Evolutionary conservation across 2,888 invertebrate genomes (phyloP).

Genomic region (Campoplex nolae): DNA sequence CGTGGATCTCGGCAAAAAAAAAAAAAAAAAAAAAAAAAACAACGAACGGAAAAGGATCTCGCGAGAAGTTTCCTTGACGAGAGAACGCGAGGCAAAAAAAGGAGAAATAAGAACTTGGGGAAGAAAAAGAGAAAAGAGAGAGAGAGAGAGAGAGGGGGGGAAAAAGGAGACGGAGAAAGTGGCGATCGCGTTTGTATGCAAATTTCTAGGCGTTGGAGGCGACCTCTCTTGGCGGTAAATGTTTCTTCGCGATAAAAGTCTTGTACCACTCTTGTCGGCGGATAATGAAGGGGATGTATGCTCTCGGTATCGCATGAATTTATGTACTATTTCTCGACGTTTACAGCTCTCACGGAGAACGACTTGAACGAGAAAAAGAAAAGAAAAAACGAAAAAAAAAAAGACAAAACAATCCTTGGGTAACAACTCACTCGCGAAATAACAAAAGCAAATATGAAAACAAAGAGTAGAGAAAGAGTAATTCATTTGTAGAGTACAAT

Average conservation of each 20-base stretch:
- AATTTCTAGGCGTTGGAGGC: slow-evolving; percentile 71
- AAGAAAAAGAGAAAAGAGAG: slow-evolving; percentile 63
- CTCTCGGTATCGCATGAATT: slow-evolving; percentile 76
- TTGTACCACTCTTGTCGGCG: slow-evolving; percentile 71
- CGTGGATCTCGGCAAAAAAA: slow-evolving; percentile 39
- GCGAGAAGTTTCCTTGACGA: slow-evolving; percentile 58
- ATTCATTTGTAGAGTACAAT: neutral
- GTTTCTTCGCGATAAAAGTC: slow-evolving; percentile 82
- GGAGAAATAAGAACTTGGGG: slow-evolving; percentile 28
- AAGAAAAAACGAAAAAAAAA: neutral
- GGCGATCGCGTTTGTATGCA: slow-evolving; percentile 81
- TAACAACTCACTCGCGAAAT: slow-evolving; percentile 12
- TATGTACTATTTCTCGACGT: slow-evolving; percentile 73
- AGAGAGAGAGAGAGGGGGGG: slow-evolving; percentile 51
- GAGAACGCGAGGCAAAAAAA: slow-evolving; percentile 25
- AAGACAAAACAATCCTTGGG: slow-evolving; percentile 22
- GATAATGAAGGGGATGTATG: slow-evolving; percentile 65
- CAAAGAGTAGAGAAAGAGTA: neutral
- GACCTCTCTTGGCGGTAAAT: slow-evolving; percentile 76
- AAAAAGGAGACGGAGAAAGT: slow-evolving; percentile 63
- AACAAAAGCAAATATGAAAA: slow-evolving; percentile 24
- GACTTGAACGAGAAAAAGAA: neutral
- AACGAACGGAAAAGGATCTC: slow-evolving; percentile 29
- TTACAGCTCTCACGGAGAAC: slow-evolving; percentile 25
- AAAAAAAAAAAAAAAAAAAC: slow-evolving; percentile 15